Percentiles rank a stretch among this genome's conserved stretches.
phyloP scores from a whole-genome alignment of 2,113 vertebrate species.

The Rhinolophus sinicus region DNA sequence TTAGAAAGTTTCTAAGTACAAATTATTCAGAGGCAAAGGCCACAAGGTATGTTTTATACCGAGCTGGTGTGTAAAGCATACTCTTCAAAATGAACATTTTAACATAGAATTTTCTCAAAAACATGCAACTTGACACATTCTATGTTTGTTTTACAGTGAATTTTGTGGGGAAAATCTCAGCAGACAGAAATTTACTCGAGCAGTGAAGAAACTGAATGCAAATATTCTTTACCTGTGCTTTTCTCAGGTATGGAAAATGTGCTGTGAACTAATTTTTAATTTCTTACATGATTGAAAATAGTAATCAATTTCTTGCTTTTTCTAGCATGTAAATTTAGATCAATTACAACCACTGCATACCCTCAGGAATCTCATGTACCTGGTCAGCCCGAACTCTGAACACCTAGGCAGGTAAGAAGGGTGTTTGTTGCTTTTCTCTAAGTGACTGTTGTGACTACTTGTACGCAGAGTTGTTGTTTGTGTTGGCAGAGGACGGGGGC shows the following conservation, averaged over 20 bases:
- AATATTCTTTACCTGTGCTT: conserved; percentile 98
- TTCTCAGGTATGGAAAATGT: conserved; percentile 92
- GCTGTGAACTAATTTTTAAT: background rate
- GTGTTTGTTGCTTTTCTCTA: background rate
- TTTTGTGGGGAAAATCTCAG: conserved; percentile 98
- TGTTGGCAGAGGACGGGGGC: background rate
- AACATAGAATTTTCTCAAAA: background rate
- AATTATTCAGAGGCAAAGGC: background rate
- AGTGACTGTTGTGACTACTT: background rate
- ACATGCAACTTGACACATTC: background rate
- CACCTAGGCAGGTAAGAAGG: conserved; percentile 95
- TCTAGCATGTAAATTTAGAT: conserved; percentile 95
- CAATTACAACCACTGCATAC: conserved; percentile 97
- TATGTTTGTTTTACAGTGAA: conserved; percentile 88
- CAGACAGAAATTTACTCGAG: conserved; percentile 94
- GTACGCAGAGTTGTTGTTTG: background rate
- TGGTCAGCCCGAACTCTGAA: conserved; percentile 93
- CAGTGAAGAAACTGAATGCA: conserved; percentile 96
- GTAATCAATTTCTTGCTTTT: conserved; percentile 29
- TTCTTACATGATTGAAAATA: conserved; percentile 61
- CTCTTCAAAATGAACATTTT: background rate
- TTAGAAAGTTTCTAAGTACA: background rate
- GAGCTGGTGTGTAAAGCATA: background rate
- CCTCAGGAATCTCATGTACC: conserved; percentile 98
- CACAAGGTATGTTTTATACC: background rate